Base-by-base conservation (phyloP, 2,888 invertebrate genomes). In the Phlogophora meticulosa region DNA sequence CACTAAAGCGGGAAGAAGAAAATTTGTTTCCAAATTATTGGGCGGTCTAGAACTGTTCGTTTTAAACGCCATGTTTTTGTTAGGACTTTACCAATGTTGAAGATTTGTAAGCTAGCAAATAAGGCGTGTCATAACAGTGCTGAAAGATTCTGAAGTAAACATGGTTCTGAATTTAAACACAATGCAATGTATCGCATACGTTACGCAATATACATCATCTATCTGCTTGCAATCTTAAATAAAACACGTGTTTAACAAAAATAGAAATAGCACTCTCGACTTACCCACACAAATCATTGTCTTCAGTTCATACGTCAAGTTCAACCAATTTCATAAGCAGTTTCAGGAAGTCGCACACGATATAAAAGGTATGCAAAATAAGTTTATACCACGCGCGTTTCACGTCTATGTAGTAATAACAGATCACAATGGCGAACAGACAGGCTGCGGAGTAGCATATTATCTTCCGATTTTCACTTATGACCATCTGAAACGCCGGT, bases 321-420 rank as follows among this genome's bases (percentile, higher is more conserved):
- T 94, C 95, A 7, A 94, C 94, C 42, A 95, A 84, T 80, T 95
- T 94, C 89, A 95, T 93, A 45, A 95, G 81, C 15, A 94, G 81
- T 80, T 94, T 93, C 76, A 95, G 82, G 88, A 94, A 84, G 66
- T 95, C 95, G 72, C 95, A 94, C 62, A 86, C 88, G 52, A 94
- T 85, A 75, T 95, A 95, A 78, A 95, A 95, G 67, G 88, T 73
- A 57, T 95, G 90, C 69, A 94, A 79, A 62, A 94, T 46, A n/a
- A 93, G 65, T 77, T 92, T 94, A 88, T 95, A 95, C 91, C 93
- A 94, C 81, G 88, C 79, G 13, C 95, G 91, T 72, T 87, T 91
- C 76, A 93, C 78, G 89, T 95, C 94, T 88, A 95, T 82, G 56
- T 88, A 86, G 78, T 85, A 89, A 73, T 88, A 93, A 78, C 81